phyloP scores from a whole-genome alignment of 2,797 vertebrate species.

The Anabacerthia variegaticeps region DNA sequence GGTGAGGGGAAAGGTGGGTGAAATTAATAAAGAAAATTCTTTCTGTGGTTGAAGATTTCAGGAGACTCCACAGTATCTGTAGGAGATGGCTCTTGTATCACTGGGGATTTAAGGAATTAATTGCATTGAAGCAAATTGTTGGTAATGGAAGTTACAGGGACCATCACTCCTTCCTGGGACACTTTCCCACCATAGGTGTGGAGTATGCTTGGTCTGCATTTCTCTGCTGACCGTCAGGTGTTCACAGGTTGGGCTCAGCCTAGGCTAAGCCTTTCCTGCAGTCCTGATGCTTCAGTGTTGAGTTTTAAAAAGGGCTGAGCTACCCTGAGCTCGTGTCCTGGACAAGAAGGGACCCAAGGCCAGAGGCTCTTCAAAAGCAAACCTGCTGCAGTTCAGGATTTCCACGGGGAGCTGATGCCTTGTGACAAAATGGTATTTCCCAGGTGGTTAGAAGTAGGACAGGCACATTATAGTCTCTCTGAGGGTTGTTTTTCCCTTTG shows the following conservation, averaged over 20 bases:
- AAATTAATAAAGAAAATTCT: neutral
- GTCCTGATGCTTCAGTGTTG: neutral
- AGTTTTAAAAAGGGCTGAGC: neutral
- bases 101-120: conserved; percentile 3
- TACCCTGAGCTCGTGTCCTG: neutral
- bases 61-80: neutral
- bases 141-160: neutral
- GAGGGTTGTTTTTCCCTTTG: neutral
- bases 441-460: neutral
- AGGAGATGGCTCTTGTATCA: neutral
- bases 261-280: neutral
- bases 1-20: neutral
- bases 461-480: neutral
- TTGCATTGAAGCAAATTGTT: neutral
- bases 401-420: neutral
- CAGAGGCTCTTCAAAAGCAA: neutral
- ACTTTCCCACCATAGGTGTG: neutral
- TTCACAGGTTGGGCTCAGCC: neutral
- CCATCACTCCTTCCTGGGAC: rapidly evolving
- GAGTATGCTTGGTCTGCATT: neutral
- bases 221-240: neutral
- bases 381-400: neutral
- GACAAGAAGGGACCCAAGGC: neutral
- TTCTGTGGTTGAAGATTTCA: neutral
- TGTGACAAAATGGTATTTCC: neutral